A percentile compares a stretch with the other conserved stretches of the same genome.
These are phyloP conservation scores for Aphyosemion australe DNA, from an alignment of 2,113 vertebrate species.

Conservation along the genomic window DNA sequence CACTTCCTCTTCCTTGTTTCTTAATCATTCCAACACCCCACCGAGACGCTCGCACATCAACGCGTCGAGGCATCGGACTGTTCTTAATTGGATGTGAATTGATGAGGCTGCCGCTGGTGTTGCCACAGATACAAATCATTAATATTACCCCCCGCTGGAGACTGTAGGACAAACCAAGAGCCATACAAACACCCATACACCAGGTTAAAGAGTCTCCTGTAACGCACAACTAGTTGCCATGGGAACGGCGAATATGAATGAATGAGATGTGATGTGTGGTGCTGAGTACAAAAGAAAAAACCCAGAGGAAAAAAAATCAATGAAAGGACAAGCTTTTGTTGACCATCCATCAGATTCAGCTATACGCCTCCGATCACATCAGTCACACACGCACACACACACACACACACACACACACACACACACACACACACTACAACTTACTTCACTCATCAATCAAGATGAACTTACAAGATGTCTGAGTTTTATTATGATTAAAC, in stretches of 20 bases:
- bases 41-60: neutral
- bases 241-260: conserved; percentile 51
- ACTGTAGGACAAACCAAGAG: neutral
- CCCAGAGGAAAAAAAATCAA: conserved; percentile 27
- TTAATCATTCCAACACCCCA: conserved; percentile 13
- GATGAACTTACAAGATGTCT: neutral
- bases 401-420: neutral
- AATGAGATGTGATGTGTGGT: conserved; percentile 25
- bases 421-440: neutral
- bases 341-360: conserved; percentile 31
- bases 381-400: neutral
- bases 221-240: conserved; percentile 44
- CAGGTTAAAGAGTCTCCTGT: conserved; percentile 10
- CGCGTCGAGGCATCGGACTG: conserved; percentile 4
- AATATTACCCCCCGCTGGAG: conserved; percentile 43
- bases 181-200: conserved; percentile 6
- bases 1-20: conserved; percentile 11
- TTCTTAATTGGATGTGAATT: conserved; percentile 51
- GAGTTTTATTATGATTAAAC: conserved; percentile 38
- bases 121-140: conserved; percentile 58
- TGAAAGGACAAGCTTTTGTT: conserved; percentile 32
- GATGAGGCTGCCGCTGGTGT: conserved; percentile 38
- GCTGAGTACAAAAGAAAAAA: conserved; percentile 8
- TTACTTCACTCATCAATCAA: conserved; percentile 11
- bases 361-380: neutral